Conservation (phyloP, 2,888 invertebrate genomes). For the Eledone cirrhosa region DNA sequence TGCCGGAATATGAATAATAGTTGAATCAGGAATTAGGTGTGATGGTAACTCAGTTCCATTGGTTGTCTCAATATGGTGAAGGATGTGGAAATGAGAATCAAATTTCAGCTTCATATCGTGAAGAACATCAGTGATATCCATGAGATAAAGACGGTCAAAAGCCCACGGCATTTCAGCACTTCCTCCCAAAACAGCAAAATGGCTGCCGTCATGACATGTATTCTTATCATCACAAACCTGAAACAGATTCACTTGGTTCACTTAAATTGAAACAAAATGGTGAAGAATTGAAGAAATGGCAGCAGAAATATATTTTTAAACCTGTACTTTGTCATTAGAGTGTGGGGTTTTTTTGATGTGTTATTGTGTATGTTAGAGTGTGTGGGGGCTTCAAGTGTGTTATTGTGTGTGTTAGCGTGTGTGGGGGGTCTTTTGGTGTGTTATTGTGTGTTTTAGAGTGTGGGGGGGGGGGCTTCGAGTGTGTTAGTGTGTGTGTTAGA, state of each 20-base stretch:
- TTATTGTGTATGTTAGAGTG: no score
- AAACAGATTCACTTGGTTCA: neutral
- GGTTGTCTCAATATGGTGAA: conserved; percentile 1
- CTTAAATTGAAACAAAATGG: no score
- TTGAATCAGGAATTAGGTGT: conserved; percentile 32
- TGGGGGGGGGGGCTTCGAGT: no score
- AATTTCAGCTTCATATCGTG: neutral
- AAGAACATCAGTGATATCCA: conserved; percentile 33
- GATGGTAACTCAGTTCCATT: neutral
- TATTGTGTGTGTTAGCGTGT: no score
- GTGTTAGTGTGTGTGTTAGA: no score
- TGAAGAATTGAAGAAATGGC: no score
- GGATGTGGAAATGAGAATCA: conserved; percentile 28
- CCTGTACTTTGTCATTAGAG: no score
- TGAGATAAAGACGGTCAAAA: conserved; percentile 39
- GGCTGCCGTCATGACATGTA: conserved; percentile 34
- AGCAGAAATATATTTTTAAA: no score
- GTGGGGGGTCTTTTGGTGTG: no score
- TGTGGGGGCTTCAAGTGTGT: no score
- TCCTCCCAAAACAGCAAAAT: conserved; percentile 41
- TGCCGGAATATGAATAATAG: conserved; percentile 36
- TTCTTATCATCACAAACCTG: neutral
- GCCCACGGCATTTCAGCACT: conserved; percentile 40
- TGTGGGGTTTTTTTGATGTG: no score
- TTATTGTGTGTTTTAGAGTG: no score